phyloP scores from a whole-genome alignment of 2,797 vertebrate genomes.

The Nothura maculosa region DNA sequence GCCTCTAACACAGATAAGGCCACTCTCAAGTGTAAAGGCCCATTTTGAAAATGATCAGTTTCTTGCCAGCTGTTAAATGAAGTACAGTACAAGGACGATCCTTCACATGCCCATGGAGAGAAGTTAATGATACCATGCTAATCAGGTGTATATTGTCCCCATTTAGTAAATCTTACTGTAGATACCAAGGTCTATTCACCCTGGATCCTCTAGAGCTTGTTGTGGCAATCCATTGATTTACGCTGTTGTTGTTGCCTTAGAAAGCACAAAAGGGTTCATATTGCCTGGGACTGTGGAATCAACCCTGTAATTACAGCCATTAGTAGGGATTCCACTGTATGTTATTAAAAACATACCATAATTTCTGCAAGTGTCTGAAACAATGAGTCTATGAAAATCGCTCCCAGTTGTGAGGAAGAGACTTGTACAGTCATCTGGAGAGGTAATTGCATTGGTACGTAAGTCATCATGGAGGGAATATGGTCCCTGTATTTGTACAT shows the following conservation, averaged over 20 bases:
- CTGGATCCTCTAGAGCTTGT: conserved; percentile 14
- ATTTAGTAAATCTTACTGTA: not conserved
- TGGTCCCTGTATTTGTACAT: conserved; percentile 31
- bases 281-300: conserved; percentile 54
- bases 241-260: conserved; percentile 22
- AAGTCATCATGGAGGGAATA: conserved; percentile 34
- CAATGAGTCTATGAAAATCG: conserved; percentile 57
- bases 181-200: not conserved
- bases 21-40: conserved; percentile 42
- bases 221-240: conserved; percentile 58
- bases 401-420: conserved; percentile 50
- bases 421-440: conserved; percentile 28
- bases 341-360: conserved; percentile 65
- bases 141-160: not conserved
- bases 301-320: conserved; percentile 73
- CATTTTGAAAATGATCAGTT: conserved; percentile 33
- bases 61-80: conserved; percentile 60
- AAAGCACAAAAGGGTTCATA: conserved; percentile 51
- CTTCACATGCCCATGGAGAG: not conserved
- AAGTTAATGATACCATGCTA: conserved; percentile 33
- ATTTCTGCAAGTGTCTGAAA: conserved; percentile 63
- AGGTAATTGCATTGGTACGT: conserved; percentile 28
- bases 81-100: conserved; percentile 25
- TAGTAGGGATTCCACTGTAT: conserved; percentile 56
- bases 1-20: not conserved